Conservation (phyloP, 2,797 vertebrate species). For the Agapornis canus region DNA sequence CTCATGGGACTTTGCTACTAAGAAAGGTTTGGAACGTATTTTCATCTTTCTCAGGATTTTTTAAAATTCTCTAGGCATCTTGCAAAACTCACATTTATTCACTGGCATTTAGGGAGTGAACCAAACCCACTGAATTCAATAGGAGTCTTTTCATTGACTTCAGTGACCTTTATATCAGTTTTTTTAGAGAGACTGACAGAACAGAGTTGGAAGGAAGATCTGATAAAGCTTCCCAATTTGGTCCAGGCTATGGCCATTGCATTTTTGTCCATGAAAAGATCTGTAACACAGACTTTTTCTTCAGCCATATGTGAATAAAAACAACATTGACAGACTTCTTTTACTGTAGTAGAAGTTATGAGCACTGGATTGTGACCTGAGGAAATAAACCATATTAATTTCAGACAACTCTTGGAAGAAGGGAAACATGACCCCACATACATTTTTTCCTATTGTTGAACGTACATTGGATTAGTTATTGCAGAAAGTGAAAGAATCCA, state of each 20-base stretch:
- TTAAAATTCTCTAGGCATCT: constrained; percentile 16
- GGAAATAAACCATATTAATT: background rate
- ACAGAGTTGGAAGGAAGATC: background rate
- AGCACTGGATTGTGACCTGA: background rate
- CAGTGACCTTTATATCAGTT: constrained; percentile 41
- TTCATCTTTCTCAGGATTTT: background rate
- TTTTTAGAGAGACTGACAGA: constrained; percentile 1
- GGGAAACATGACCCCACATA: background rate
- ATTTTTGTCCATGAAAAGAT: background rate
- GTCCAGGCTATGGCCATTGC: background rate
- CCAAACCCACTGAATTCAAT: constrained; percentile 25
- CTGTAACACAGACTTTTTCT: background rate
- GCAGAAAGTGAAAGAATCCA: background rate
- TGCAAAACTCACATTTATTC: constrained; percentile 36
- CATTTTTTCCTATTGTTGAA: background rate
- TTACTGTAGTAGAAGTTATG: background rate
- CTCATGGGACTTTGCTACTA: background rate
- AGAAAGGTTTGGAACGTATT: background rate
- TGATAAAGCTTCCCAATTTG: background rate
- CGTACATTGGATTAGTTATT: background rate
- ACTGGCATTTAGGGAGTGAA: constrained; percentile 22
- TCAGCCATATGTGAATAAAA: background rate
- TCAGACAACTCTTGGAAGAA: background rate
- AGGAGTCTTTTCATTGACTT: constrained; percentile 55
- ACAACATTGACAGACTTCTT: background rate